These are phyloP conservation scores for Drosophila fulvimacula DNA, from an alignment of 2,888 invertebrate genomes.

Conservation along the genomic window DNA sequence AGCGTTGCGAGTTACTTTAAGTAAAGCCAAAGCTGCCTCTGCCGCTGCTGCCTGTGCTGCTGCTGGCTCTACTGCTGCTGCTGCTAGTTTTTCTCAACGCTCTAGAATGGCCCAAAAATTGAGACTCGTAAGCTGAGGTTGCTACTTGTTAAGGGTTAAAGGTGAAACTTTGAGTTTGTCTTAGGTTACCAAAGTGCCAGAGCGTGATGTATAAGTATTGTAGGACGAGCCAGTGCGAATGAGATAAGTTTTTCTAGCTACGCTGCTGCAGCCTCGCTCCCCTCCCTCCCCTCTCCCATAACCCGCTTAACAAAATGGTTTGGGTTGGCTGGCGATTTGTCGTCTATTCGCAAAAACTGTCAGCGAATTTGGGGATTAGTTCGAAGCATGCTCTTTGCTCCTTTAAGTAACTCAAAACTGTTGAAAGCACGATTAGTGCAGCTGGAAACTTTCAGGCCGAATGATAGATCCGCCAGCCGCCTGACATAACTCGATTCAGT, in stretches of 20 bases:
- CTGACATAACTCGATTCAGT: not conserved
- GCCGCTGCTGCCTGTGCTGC: not conserved
- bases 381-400: conserved; percentile 24
- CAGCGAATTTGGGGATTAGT: conserved; percentile 50
- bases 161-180: conserved; percentile 66
- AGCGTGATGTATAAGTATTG: conserved; percentile 62
- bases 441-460: conserved; percentile 11
- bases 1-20: conserved; percentile 76
- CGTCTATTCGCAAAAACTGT: conserved; percentile 50
- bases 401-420: conserved; percentile 41
- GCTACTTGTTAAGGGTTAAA: conserved; percentile 62
- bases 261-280: not conserved
- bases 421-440: conserved; percentile 49
- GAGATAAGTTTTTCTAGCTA: conserved; percentile 53
- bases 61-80: conserved; percentile 24
- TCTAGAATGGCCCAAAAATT: conserved; percentile 52
- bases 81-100: conserved; percentile 47
- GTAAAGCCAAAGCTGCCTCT: conserved; percentile 62
- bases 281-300: no score
- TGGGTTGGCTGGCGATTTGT: conserved; percentile 46
- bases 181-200: conserved; percentile 61
- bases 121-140: conserved; percentile 64
- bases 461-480: conserved; percentile 6
- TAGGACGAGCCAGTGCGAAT: conserved; percentile 36
- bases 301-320: conserved; percentile 17